These are phyloP conservation scores for Ciconia stormi DNA, from an alignment of 2,113 vertebrate genomes.

Conservation along the genomic window DNA sequence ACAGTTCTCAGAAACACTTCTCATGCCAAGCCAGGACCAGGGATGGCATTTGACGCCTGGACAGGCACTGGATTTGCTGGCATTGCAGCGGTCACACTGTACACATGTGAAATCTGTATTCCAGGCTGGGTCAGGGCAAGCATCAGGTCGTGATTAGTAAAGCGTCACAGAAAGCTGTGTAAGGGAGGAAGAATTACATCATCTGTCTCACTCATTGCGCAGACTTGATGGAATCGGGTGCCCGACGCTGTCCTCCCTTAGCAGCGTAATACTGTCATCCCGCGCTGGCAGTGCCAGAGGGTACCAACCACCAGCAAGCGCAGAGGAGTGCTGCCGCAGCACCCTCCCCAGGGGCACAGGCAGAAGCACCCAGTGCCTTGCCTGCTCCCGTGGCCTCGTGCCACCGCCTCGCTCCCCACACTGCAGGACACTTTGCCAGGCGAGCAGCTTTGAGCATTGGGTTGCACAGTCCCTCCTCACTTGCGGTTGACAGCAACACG, in stretches of 20 bases:
- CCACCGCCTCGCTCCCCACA: accelerated
- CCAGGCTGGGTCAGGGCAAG: background rate
- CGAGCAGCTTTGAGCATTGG: accelerated
- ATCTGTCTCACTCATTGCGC: background rate
- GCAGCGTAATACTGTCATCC: background rate
- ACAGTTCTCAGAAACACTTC: background rate
- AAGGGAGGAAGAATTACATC: background rate
- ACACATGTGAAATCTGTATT: background rate
- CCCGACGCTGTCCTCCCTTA: too few relatives aligned
- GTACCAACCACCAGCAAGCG: background rate
- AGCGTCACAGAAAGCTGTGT: background rate
- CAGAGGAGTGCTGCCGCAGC: background rate
- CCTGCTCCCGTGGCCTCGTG: background rate
- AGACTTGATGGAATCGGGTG: accelerated
- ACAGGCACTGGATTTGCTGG: background rate
- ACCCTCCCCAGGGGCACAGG: background rate
- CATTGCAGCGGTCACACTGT: background rate
- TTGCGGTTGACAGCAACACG: accelerated
- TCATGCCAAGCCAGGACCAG: background rate
- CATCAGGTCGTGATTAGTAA: background rate
- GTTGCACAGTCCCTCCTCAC: background rate
- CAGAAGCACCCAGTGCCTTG: background rate
- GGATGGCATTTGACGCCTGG: background rate
- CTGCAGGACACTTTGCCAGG: background rate
- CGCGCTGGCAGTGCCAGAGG: background rate